Percentiles rank a stretch among this genome's conserved stretches.
These are phyloP conservation scores for Melanchra persicariae DNA, from an alignment of 2,888 invertebrate genomes.

Conservation along the genomic window DNA sequence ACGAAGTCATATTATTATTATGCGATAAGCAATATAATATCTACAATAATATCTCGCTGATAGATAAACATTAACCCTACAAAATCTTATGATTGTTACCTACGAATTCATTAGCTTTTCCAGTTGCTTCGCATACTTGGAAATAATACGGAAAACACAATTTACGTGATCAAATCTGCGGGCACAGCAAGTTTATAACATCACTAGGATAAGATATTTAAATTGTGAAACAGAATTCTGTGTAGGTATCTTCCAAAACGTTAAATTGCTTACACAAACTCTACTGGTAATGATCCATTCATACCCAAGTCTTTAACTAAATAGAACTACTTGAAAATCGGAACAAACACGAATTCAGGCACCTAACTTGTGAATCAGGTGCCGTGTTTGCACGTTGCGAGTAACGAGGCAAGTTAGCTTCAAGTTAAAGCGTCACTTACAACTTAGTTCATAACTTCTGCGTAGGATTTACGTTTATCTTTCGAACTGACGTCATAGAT, in stretches of 20 bases:
- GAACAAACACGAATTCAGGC: conserved; percentile 43
- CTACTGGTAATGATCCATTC: conserved; percentile 5
- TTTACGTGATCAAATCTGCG: not conserved
- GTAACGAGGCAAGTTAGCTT: conserved; percentile 39
- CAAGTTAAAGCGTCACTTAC: conserved; percentile 47
- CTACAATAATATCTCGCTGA: no score
- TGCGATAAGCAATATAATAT: not conserved
- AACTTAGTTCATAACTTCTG: conserved; percentile 14
- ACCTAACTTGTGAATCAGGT: conserved; percentile 42
- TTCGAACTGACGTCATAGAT: not conserved
- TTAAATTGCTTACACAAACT: conserved; percentile 14
- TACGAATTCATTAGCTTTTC: no score
- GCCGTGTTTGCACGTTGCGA: conserved; percentile 19
- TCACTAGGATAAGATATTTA: not conserved
- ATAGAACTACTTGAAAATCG: conserved; percentile 22
- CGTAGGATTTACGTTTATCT: conserved; percentile 14
- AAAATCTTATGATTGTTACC: no score
- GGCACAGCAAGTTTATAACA: not conserved
- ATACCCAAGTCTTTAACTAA: conserved; percentile 15
- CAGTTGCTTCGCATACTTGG: no score
- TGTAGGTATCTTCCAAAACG: conserved; percentile 10
- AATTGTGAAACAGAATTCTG: not conserved
- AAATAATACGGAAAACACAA: no score
- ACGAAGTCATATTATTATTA: not conserved
- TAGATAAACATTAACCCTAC: no score